These are phyloP conservation scores for Aptenodytes patagonicus DNA, from an alignment of 2,113 vertebrate species.

Conservation along the genomic window DNA sequence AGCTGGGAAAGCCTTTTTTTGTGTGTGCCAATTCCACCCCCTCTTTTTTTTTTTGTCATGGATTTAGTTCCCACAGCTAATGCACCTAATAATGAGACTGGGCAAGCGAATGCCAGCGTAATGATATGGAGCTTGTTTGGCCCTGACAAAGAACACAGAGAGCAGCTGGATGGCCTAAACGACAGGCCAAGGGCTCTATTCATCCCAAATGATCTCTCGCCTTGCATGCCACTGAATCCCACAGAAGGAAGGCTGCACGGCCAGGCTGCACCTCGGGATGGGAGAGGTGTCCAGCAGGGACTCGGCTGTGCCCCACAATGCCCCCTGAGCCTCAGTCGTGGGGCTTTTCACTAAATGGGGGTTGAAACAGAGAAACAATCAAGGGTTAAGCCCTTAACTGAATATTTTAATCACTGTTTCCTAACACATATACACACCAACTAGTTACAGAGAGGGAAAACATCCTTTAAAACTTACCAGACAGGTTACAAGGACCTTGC, in stretches of 20 bases:
- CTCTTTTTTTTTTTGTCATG: conserved; percentile 60
- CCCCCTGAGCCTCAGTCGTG: not conserved
- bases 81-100: conserved; percentile 73
- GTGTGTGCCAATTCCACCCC: conserved; percentile 67
- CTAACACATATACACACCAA: not conserved
- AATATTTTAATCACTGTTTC: conserved; percentile 31
- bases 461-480: conserved; percentile 32
- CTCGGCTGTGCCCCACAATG: not conserved
- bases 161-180: conserved; percentile 54
- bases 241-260: not conserved
- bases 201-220: conserved; percentile 1
- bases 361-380: not conserved
- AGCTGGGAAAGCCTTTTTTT: conserved; percentile 71
- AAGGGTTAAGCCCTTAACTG: conserved; percentile 17
- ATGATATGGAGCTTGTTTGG: conserved; percentile 71
- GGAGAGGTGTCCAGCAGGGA: not conserved
- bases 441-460: conserved; percentile 3
- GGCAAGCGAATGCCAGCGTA: conserved; percentile 61
- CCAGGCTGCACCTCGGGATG: not conserved
- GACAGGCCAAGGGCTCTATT: conserved; percentile 54
- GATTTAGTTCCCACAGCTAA: conserved; percentile 78
- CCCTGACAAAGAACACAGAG: conserved; percentile 74
- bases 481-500: not conserved
- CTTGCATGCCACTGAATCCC: not conserved
- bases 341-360: not conserved